Conservation (phyloP, 2,113 vertebrate genomes). For the Marmota monax region DNA sequence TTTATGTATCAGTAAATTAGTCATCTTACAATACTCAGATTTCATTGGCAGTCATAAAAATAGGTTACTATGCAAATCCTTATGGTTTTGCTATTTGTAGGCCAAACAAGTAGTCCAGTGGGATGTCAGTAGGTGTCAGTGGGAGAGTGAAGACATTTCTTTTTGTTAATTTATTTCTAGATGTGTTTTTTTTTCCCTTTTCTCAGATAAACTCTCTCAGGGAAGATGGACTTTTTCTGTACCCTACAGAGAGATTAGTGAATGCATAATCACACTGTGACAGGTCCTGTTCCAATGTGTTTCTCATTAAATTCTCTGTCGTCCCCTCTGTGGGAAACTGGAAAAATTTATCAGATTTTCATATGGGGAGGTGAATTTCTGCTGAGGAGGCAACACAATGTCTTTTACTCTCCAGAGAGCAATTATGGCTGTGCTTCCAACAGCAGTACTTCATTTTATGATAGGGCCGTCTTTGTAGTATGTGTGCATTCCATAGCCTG, state of each 20-base stretch:
- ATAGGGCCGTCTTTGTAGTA: background rate
- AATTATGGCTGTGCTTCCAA: background rate
- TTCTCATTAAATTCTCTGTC: slow-evolving; percentile 70
- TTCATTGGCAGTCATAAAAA: slow-evolving; percentile 36
- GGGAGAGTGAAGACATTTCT: slow-evolving; percentile 56
- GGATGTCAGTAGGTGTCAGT: slow-evolving; percentile 55
- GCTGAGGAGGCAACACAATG: slow-evolving; percentile 55
- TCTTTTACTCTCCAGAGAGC: slow-evolving; percentile 46
- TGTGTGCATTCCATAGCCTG: background rate
- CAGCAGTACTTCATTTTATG: background rate
- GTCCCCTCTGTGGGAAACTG: slow-evolving; percentile 46
- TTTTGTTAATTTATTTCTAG: slow-evolving; percentile 67
- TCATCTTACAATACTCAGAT: background rate
- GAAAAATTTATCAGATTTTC: slow-evolving; percentile 63
- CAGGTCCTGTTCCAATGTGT: slow-evolving; percentile 56
- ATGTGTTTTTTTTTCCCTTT: background rate
- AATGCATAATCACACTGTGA: slow-evolving; percentile 25
- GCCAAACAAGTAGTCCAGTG: slow-evolving; percentile 11
- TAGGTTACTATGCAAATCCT: slow-evolving; percentile 33
- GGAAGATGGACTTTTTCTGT: slow-evolving; percentile 21
- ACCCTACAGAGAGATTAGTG: slow-evolving; percentile 63
- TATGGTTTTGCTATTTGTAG: background rate
- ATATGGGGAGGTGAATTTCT: slow-evolving; percentile 60
- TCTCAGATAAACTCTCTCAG: slow-evolving; percentile 50
- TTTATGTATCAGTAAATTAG: slow-evolving; percentile 25